phyloP scores from a whole-genome alignment of 2,888 invertebrate species.

The Cephonodes hylas region DNA sequence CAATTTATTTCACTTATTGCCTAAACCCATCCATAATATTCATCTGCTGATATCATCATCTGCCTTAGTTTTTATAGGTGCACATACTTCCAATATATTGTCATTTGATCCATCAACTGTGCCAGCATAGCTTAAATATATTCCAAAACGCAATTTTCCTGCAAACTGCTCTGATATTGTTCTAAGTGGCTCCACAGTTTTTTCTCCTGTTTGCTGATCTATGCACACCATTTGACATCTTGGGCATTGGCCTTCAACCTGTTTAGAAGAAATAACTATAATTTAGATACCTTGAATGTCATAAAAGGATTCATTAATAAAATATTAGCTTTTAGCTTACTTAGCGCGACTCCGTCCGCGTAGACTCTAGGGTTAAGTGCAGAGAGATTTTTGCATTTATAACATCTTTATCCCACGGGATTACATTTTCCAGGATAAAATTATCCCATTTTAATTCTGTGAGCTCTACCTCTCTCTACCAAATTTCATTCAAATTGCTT shows the following conservation, averaged over 20 bases:
- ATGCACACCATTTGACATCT: slow-evolving; percentile 98
- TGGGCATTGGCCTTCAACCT: slow-evolving; percentile 90
- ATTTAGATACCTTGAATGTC: too few species aligned
- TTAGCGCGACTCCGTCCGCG: too few species aligned
- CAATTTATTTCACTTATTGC: background rate
- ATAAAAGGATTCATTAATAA: too few species aligned
- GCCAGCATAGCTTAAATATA: slow-evolving; percentile 83
- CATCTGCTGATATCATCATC: slow-evolving; percentile 61
- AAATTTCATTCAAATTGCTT: too few species aligned
- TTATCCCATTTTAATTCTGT: too few species aligned
- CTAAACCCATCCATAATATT: slow-evolving; percentile 20
- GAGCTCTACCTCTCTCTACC: too few species aligned
- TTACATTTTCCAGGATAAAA: too few species aligned
- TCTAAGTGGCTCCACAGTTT: slow-evolving; percentile 88
- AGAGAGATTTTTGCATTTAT: too few species aligned
- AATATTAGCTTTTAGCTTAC: too few species aligned
- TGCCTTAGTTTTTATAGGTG: slow-evolving; percentile 46
- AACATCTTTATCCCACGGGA: too few species aligned
- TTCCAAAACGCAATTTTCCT: slow-evolving; percentile 90
- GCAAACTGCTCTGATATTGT: slow-evolving; percentile 87
- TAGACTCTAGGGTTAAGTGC: too few species aligned
- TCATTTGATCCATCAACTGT: slow-evolving; percentile 52
- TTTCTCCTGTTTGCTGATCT: slow-evolving; percentile 91
- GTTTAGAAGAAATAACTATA: slow-evolving; percentile 29
- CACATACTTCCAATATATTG: slow-evolving; percentile 38